These are phyloP conservation scores for Rhegmatorhina hoffmannsi DNA, from an alignment of 2,113 vertebrate genomes.

Conservation along the genomic window DNA sequence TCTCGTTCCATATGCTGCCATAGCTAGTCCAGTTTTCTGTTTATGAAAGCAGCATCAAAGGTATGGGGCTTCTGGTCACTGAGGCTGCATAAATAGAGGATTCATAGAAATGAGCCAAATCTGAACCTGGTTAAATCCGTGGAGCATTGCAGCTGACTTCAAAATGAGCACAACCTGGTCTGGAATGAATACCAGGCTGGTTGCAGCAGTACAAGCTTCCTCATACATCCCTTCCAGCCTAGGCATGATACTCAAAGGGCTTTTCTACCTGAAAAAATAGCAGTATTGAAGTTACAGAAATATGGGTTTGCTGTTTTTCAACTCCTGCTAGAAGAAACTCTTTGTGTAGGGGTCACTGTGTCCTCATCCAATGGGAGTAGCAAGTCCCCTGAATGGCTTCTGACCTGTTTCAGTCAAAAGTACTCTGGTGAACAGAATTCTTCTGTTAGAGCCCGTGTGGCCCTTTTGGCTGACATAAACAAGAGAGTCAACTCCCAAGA, in stretches of 20 bases:
- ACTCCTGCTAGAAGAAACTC: background rate
- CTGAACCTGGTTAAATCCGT: background rate
- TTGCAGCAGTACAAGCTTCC: background rate
- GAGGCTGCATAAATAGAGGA: background rate
- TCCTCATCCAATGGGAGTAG: background rate
- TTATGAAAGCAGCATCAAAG: background rate
- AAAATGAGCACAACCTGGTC: background rate
- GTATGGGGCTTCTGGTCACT: background rate
- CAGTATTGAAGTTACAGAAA: background rate
- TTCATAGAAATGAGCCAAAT: conserved; percentile 7
- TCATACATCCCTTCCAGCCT: background rate
- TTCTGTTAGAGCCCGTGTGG: background rate
- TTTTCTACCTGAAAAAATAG: background rate
- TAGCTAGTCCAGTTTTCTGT: background rate
- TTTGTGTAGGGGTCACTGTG: background rate
- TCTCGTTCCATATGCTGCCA: background rate
- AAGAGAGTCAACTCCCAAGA: background rate
- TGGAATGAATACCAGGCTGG: background rate
- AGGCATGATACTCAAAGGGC: background rate
- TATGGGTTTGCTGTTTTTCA: background rate
- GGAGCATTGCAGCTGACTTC: background rate
- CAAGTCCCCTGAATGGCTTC: background rate
- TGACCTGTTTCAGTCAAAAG: background rate
- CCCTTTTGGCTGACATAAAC: background rate
- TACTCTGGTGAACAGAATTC: background rate